phyloP scores from a whole-genome alignment of 2,888 invertebrate genomes.

The Adela reaumurella region DNA sequence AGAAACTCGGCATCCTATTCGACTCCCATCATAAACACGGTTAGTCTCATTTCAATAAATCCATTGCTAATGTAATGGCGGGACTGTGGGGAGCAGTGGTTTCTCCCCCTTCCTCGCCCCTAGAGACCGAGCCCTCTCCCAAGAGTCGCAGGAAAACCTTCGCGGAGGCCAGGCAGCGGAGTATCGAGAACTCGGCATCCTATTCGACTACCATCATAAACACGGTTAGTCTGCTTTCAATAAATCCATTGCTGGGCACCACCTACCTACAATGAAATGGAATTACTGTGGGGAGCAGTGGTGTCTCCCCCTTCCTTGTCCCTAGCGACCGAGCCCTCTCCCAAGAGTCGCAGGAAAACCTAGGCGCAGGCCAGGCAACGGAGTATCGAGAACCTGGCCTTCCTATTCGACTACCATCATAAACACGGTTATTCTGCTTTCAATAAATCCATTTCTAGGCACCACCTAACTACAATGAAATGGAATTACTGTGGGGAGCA shows the following conservation, averaged over 20 bases:
- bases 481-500: not conserved
- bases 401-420: conserved; percentile 38
- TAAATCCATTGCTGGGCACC: no score
- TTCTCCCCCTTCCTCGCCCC: conserved; percentile 34
- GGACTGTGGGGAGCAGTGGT: conserved; percentile 1
- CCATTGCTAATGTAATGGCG: not conserved
- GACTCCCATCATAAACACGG: conserved; percentile 23
- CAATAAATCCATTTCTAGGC: no score
- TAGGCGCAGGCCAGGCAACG: conserved; percentile 47
- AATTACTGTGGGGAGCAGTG: not conserved
- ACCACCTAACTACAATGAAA: not conserved
- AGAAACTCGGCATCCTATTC: conserved; percentile 44
- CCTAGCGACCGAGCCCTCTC: conserved; percentile 42
- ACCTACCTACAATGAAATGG: not conserved
- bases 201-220: conserved; percentile 32
- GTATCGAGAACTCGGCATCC: conserved; percentile 41
- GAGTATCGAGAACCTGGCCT: conserved; percentile 40
- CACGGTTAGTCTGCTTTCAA: conserved; percentile 5
- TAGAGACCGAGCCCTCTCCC: conserved; percentile 42
- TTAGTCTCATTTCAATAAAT: no score
- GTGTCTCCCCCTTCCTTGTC: conserved; percentile 31
- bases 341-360: conserved; percentile 37
- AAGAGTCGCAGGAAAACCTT: conserved; percentile 40
- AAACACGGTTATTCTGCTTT: conserved; percentile 4
- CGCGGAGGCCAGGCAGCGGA: conserved; percentile 45